Evolutionary conservation across 1,140 invertebrate species (phyloP).

Genomic region (Probaryconus sp.): DNA sequence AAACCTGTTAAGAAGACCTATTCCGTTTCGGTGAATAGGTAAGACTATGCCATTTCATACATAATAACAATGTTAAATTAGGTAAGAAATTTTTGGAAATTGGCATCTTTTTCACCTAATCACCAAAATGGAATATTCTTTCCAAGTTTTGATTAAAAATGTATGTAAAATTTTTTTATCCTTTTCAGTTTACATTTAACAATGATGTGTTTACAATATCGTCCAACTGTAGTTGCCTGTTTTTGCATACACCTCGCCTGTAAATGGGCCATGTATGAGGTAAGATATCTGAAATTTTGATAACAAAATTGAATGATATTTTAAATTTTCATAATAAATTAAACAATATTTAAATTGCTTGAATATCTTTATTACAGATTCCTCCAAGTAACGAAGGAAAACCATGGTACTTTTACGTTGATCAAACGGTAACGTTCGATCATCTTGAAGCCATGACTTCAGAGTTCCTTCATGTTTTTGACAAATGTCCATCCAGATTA

Average conservation of each 20-base stretch:
- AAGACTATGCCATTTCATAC: no score
- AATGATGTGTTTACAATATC: conserved; percentile 97
- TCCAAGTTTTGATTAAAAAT: no score
- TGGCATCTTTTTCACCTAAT: no score
- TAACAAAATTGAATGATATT: no score
- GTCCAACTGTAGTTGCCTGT: conserved; percentile 96
- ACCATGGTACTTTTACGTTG: conserved; percentile 97
- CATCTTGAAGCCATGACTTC: conserved; percentile 88
- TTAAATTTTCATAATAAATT: no score
- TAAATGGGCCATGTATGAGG: conserved; percentile 98
- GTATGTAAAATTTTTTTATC: conserved; percentile 8
- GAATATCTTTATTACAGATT: conserved; percentile 83
- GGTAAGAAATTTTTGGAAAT: no score
- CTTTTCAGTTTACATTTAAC: conserved; percentile 92
- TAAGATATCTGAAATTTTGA: conserved; percentile 74
- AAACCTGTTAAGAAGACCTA: no score
- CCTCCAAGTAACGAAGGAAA: conserved; percentile 94
- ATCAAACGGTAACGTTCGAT: conserved; percentile 90
- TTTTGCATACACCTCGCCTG: conserved; percentile 98
- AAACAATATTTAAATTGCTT: no score
- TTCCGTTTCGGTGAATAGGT: no score
- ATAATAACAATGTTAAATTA: no score
- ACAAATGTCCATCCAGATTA: conserved; percentile 93
- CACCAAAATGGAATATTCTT: no score
- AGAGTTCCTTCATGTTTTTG: conserved; percentile 92